A percentile compares a stretch with the other conserved stretches of the same genome.
Evolutionary conservation across 2,888 invertebrate genomes (phyloP).

Genomic region (Scaptomyza caliginosa): DNA sequence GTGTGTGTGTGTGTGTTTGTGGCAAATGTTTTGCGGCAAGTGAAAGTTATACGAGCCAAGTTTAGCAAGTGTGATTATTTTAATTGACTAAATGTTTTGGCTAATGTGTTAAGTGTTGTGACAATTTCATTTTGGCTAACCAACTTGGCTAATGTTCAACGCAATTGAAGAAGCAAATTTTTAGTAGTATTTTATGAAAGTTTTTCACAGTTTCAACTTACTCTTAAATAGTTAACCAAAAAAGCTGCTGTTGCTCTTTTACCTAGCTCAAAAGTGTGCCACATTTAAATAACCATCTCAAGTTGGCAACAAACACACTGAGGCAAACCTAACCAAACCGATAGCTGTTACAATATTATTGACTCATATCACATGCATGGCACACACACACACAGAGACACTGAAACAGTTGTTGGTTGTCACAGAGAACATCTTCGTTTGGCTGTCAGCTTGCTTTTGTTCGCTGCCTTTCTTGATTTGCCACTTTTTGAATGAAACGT

Average conservation of each 20-base stretch:
- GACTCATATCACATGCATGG: slow-evolving; percentile 72
- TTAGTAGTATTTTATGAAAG: too few species aligned
- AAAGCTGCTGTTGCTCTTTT: slow-evolving; percentile 20
- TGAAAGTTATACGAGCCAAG: slow-evolving; percentile 22
- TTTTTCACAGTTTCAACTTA: too few species aligned
- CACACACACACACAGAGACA: slow-evolving; percentile 15
- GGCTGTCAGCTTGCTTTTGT: slow-evolving; percentile 12
- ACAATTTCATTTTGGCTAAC: background rate
- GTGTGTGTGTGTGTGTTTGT: slow-evolving; percentile 10
- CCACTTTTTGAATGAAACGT: slow-evolving; percentile 52
- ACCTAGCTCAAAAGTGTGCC: slow-evolving; percentile 41
- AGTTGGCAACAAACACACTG: slow-evolving; percentile 46
- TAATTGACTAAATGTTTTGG: background rate
- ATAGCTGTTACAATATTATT: slow-evolving; percentile 77
- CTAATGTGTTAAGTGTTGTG: background rate
- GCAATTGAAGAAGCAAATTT: too few species aligned
- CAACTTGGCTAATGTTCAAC: background rate
- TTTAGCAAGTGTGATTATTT: background rate
- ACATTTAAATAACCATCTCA: slow-evolving; percentile 70
- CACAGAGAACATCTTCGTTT: slow-evolving; percentile 28
- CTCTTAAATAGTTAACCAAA: too few species aligned
- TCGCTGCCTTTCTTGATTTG: slow-evolving; percentile 58
- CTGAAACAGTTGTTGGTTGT: slow-evolving; percentile 43
- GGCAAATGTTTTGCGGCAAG: slow-evolving; percentile 21
- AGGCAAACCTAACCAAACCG: slow-evolving; percentile 50